phyloP scores from a whole-genome alignment of 1,140 invertebrate species.

The Megalopta genalis region DNA sequence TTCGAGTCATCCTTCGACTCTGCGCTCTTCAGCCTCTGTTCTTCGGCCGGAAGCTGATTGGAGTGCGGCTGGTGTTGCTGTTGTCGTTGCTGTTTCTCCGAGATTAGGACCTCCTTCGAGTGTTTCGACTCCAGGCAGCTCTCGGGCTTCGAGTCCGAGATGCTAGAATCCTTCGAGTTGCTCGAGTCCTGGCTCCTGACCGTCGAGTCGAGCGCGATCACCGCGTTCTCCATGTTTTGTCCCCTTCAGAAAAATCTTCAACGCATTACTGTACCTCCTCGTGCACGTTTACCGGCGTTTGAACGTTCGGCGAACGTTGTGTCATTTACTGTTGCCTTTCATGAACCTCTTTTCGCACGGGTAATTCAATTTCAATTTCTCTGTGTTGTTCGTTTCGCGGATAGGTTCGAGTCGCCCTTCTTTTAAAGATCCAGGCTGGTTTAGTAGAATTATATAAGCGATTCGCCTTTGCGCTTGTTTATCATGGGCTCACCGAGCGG shows the following conservation, averaged over 20 bases:
- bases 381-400: no score
- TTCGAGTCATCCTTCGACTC: constrained; percentile 71
- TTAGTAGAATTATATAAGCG: no score
- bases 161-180: constrained; percentile 68
- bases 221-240: constrained; percentile 54
- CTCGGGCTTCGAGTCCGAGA: constrained; percentile 69
- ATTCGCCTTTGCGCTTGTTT: no score
- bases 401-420: no score
- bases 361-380: no score
- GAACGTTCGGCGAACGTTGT: constrained; percentile 1
- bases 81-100: constrained; percentile 65
- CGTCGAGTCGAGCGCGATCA: constrained; percentile 72
- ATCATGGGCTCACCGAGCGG: no score
- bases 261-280: constrained; percentile 10
- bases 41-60: constrained; percentile 16
- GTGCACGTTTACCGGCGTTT: neutral
- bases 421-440: no score
- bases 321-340: neutral
- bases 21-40: constrained; percentile 38
- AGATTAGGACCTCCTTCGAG: constrained; percentile 74
- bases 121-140: constrained; percentile 73
- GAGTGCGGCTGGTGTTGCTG: constrained; percentile 41
- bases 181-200: constrained; percentile 77
- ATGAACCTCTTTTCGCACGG: neutral
- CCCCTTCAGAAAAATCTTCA: neutral